These are phyloP conservation scores for Narcine bancroftii DNA, from an alignment of 2,113 vertebrate species.

Conservation along the genomic window DNA sequence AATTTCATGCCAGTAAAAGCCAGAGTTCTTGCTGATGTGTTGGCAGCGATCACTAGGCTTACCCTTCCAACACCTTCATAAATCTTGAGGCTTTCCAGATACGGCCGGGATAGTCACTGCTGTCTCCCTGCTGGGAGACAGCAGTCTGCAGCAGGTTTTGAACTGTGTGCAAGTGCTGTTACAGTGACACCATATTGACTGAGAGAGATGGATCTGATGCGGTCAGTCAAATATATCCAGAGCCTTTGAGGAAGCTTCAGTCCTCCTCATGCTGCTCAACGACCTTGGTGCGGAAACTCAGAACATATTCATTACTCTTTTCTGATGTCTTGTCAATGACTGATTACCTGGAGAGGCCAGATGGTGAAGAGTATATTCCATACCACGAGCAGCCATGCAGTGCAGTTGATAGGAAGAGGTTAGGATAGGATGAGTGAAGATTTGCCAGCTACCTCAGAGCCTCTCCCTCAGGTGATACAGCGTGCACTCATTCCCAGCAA, in stretches of 20 bases:
- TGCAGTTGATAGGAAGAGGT: background rate
- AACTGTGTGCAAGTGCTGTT: conserved; percentile 48
- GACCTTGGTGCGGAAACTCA: background rate
- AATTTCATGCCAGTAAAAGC: conserved; percentile 44
- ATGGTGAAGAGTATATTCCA: background rate
- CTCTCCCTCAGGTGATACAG: background rate
- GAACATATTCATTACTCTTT: background rate
- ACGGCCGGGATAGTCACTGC: conserved; percentile 42
- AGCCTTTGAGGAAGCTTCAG: background rate
- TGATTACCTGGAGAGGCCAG: conserved; percentile 16
- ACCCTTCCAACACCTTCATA: conserved; percentile 45
- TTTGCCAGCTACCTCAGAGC: background rate
- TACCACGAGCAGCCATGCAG: background rate
- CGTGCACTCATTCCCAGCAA: background rate
- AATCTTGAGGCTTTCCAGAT: conserved; percentile 53
- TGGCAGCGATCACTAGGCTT: conserved; percentile 38
- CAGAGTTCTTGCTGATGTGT: conserved; percentile 42
- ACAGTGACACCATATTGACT: conserved; percentile 49
- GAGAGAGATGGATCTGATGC: conserved; percentile 39
- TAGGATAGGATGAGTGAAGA: background rate
- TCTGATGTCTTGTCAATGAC: conserved; percentile 14
- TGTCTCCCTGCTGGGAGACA: conserved; percentile 51
- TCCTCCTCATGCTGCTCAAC: background rate
- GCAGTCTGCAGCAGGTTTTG: conserved; percentile 46
- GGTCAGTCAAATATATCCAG: conserved; percentile 37